Evolutionary conservation across 35 echinoderm and acorn worm genomes (phyloP).

Genomic region (Holothuria glaberrima): DNA sequence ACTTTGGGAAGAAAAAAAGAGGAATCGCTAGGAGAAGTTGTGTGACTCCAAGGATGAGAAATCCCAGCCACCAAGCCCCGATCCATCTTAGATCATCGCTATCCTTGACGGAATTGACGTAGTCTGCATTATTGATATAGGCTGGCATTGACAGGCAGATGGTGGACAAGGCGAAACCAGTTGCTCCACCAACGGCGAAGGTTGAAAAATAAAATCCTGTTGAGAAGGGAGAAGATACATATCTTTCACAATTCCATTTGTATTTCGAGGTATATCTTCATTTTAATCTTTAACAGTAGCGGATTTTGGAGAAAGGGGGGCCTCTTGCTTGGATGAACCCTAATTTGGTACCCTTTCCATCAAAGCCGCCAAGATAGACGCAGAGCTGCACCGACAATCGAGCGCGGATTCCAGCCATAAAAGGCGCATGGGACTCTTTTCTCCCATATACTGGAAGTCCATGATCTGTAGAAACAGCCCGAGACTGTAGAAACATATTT

Average conservation of each 20-base stretch:
- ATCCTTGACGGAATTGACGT: not conserved
- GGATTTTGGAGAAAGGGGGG: no score
- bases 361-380: no score
- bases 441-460: no score
- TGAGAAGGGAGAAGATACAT: not conserved
- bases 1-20: conserved; percentile 61
- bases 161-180: conserved; percentile 47
- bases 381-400: no score
- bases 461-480: no score
- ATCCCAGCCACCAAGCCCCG: conserved; percentile 89
- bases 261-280: not conserved
- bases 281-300: no score
- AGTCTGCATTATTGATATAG: conserved; percentile 42
- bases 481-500: no score
- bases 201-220: conserved; percentile 74
- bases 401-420: no score
- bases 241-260: not conserved
- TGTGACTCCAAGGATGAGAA: conserved; percentile 57
- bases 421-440: no score
- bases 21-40: conserved; percentile 41
- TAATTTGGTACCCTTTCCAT: no score
- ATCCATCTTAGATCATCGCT: conserved; percentile 73
- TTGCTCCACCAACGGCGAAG: conserved; percentile 56
- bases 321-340: no score
- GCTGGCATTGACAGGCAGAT: conserved; percentile 53